phyloP scores from a whole-genome alignment of 2,797 vertebrate species.

The Setipinna tenuifilis region DNA sequence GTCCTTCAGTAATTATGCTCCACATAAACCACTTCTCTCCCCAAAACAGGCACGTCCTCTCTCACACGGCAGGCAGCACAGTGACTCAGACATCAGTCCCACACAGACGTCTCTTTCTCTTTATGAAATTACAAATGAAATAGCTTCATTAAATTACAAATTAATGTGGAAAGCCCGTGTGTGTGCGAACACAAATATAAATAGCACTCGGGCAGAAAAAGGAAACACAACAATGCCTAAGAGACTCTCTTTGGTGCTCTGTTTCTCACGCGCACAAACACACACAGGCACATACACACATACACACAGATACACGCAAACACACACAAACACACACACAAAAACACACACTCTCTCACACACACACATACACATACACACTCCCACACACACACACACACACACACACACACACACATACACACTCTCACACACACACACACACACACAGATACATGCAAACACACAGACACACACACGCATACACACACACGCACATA shows the following conservation, averaged over 20 bases:
- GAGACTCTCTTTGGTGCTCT: neutral
- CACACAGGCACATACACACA: too few relatives aligned
- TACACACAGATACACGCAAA: too few relatives aligned
- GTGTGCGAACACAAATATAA: neutral
- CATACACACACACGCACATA: too few relatives aligned
- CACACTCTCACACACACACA: too few relatives aligned
- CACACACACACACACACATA: too few relatives aligned
- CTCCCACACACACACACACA: too few relatives aligned
- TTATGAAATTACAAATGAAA: neutral
- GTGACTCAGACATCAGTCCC: neutral
- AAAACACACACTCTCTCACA: too few relatives aligned
- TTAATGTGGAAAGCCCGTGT: neutral
- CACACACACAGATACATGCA: too few relatives aligned
- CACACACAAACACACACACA: too few relatives aligned
- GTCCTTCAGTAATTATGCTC: conserved; percentile 6
- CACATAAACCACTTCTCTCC: neutral
- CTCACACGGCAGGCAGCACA: conserved; percentile 1
- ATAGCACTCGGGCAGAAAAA: neutral
- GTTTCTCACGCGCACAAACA: too few relatives aligned
- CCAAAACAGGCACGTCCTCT: neutral
- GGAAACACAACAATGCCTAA: neutral
- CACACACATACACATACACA: too few relatives aligned
- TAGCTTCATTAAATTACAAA: conserved; percentile 20
- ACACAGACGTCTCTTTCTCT: neutral
- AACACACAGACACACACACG: too few relatives aligned